These are phyloP conservation scores for Drosophila jambulina DNA, from an alignment of 1,140 invertebrate genomes.

Conservation along the genomic window DNA sequence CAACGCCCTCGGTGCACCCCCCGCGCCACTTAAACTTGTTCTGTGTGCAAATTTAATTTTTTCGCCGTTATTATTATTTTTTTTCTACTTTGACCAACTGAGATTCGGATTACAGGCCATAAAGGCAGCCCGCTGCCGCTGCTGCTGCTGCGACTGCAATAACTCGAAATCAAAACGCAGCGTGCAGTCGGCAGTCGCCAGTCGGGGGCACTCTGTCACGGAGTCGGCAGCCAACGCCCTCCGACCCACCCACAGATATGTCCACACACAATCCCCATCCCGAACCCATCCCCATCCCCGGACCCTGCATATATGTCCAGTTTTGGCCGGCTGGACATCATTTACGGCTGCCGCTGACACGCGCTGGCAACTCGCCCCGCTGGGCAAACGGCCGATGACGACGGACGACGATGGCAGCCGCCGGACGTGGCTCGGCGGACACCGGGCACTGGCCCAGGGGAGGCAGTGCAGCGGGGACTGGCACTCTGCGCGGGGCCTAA, in stretches of 20 bases:
- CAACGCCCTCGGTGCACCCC: constrained; percentile 4
- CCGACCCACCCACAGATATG: constrained; percentile 46
- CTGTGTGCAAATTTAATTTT: constrained; percentile 79
- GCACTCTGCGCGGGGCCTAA: background rate
- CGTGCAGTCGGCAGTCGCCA: constrained; percentile 46
- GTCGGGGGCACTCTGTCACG: constrained; percentile 66
- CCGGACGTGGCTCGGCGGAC: constrained; percentile 36
- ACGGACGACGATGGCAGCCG: constrained; percentile 26
- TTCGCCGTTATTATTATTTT: constrained; percentile 42
- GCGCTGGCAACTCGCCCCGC: constrained; percentile 64
- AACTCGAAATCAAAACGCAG: constrained; percentile 80
- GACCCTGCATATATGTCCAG: background rate
- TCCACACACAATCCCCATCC: constrained; percentile 21
- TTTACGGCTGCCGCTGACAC: constrained; percentile 79
- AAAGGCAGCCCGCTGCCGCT: constrained; percentile 45
- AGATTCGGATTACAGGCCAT: constrained; percentile 76
- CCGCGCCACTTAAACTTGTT: constrained; percentile 75
- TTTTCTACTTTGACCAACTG: constrained; percentile 56
- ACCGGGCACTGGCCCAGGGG: constrained; percentile 22
- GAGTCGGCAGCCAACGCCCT: constrained; percentile 53
- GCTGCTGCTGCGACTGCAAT: constrained; percentile 51
- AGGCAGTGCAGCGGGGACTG: background rate
- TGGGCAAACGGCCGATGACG: constrained; percentile 53
- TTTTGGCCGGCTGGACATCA: constrained; percentile 65
- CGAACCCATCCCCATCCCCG: constrained; percentile 1